Evolutionary conservation across 2,888 invertebrate species (phyloP).

Genomic region (Diplolepis rosae): DNA sequence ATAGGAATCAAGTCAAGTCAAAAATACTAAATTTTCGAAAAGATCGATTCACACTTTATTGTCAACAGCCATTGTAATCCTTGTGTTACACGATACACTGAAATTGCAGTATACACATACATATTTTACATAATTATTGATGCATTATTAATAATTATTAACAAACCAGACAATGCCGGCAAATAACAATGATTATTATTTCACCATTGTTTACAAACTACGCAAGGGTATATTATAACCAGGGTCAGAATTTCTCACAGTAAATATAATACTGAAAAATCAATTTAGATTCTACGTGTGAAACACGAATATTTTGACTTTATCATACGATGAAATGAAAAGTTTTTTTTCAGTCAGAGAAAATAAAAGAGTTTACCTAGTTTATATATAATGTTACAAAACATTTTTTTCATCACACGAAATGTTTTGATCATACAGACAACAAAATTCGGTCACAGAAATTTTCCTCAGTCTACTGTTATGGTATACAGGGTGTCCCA

Average conservation of each 20-base stretch:
- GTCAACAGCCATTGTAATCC: conserved; percentile 68
- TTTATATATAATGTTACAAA: too few relatives aligned
- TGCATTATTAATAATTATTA: conserved; percentile 64
- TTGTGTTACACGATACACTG: conserved; percentile 70
- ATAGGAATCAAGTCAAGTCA: not conserved
- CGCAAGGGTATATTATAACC: conserved; percentile 34
- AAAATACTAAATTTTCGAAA: conserved; percentile 58
- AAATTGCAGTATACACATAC: conserved; percentile 71
- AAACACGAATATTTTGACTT: too few relatives aligned
- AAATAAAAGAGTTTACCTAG: too few relatives aligned
- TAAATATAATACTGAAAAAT: too few relatives aligned
- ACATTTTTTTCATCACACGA: too few relatives aligned
- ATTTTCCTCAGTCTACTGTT: too few relatives aligned
- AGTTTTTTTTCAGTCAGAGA: too few relatives aligned
- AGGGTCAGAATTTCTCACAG: not conserved
- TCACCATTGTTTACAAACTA: conserved; percentile 47
- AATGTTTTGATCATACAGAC: too few relatives aligned
- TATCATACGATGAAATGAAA: too few relatives aligned
- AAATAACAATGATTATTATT: conserved; percentile 63
- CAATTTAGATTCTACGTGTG: too few relatives aligned
- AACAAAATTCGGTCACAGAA: too few relatives aligned
- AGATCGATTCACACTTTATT: conserved; percentile 71
- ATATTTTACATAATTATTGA: conserved; percentile 71
- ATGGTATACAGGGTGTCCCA: too few relatives aligned
- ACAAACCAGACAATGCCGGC: conserved; percentile 69